Percentiles rank a stretch among this genome's conserved stretches.
Evolutionary conservation across 2,113 vertebrate species (phyloP).

Genomic region (Porphyrio hochstetteri): DNA sequence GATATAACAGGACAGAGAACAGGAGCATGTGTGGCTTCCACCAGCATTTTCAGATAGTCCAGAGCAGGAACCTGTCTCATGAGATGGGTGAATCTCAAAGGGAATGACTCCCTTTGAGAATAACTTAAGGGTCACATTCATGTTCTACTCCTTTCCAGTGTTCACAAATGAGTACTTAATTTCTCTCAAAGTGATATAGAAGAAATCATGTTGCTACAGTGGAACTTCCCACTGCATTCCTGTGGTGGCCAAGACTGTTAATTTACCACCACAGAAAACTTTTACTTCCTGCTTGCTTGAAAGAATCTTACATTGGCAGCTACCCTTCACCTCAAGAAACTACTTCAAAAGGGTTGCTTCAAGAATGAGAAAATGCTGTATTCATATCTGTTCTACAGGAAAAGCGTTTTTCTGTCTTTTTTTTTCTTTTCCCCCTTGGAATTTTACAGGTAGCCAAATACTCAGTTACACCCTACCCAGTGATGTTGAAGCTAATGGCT

Average conservation of each 20-base stretch:
- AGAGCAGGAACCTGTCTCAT: background rate
- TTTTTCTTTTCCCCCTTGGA: background rate
- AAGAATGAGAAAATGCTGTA: background rate
- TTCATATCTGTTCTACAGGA: background rate
- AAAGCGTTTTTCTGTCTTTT: background rate
- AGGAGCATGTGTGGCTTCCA: background rate
- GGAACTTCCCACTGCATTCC: background rate
- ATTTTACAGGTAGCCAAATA: slow-evolving; percentile 59
- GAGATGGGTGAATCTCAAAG: background rate
- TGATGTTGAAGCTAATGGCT: slow-evolving; percentile 66
- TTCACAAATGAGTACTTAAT: background rate
- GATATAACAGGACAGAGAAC: background rate
- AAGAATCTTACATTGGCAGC: background rate
- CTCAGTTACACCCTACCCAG: slow-evolving; percentile 64
- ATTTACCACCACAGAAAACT: background rate
- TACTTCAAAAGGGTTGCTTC: background rate
- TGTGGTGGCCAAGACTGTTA: background rate
- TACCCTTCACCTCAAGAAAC: background rate
- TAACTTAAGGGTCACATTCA: background rate
- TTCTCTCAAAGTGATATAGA: background rate
- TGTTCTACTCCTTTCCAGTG: background rate
- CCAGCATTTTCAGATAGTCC: background rate
- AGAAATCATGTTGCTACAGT: background rate
- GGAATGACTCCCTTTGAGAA: background rate
- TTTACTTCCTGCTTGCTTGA: background rate